These are phyloP conservation scores for Hirtodrosophila confusa DNA, from an alignment of 2,888 invertebrate species.

Conservation along the genomic window DNA sequence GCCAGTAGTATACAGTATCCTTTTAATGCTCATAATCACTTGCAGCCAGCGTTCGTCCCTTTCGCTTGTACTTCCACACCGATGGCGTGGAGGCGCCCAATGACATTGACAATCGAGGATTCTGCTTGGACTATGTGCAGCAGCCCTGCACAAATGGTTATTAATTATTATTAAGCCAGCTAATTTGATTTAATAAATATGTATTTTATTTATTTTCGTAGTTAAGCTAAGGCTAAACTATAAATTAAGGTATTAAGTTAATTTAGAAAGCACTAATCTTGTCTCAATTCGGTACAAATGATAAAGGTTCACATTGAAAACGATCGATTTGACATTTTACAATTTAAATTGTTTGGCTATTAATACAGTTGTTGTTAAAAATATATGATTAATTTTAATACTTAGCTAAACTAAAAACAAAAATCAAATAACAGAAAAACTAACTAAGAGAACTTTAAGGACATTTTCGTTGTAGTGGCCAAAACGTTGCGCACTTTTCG, in stretches of 20 bases:
- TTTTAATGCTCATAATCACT: slow-evolving; percentile 77
- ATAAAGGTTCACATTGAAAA: not conserved
- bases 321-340: not conserved
- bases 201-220: slow-evolving; percentile 71
- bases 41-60: slow-evolving; percentile 92
- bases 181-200: slow-evolving; percentile 62
- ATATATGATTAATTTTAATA: slow-evolving; percentile 66
- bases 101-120: slow-evolving; percentile 91
- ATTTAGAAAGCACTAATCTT: slow-evolving; percentile 52
- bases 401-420: slow-evolving; percentile 68
- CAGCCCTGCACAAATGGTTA: slow-evolving; percentile 91
- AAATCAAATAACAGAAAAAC: slow-evolving; percentile 63
- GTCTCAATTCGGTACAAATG: slow-evolving; percentile 60
- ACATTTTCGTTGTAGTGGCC: slow-evolving; percentile 61
- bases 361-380: slow-evolving; percentile 60
- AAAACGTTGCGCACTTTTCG: slow-evolving; percentile 33
- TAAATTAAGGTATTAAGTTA: slow-evolving; percentile 36
- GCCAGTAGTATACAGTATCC: no score
- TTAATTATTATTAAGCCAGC: slow-evolving; percentile 20
- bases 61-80: slow-evolving; percentile 91
- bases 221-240: slow-evolving; percentile 62
- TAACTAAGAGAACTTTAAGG: slow-evolving; percentile 59
- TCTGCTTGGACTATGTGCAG: slow-evolving; percentile 93
- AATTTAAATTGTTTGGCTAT: slow-evolving; percentile 58
- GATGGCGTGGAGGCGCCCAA: slow-evolving; percentile 91